Evolutionary conservation across 2,888 invertebrate species (phyloP).

Genomic region (Eupithecia exiguata): DNA sequence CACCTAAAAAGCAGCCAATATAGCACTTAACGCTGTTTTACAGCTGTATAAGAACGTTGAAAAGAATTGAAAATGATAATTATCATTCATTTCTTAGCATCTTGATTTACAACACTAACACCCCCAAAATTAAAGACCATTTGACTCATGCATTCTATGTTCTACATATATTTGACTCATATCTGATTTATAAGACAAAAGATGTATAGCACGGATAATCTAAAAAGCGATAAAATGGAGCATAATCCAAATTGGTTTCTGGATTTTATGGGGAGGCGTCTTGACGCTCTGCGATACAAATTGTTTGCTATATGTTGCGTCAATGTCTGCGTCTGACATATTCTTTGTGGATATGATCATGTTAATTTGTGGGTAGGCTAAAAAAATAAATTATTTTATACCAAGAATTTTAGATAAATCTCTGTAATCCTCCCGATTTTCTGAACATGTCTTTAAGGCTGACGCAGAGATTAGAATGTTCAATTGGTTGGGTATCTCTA

Average conservation of each 20-base stretch:
- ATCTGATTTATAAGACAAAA: conserved; percentile 24
- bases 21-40: no score
- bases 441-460: background rate
- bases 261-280: conserved; percentile 29
- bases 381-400: background rate
- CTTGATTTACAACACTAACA: background rate
- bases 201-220: conserved; percentile 21
- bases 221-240: conserved; percentile 29
- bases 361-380: background rate
- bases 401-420: background rate
- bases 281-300: conserved; percentile 20
- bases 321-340: conserved; percentile 1
- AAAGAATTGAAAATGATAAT: no score
- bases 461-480: background rate
- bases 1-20: no score
- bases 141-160: background rate
- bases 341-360: conserved; percentile 8
- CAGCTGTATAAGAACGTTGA: no score
- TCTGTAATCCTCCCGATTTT: background rate
- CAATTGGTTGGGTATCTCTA: background rate
- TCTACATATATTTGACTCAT: background rate
- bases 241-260: conserved; percentile 33
- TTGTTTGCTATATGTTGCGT: conserved; percentile 19
- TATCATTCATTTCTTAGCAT: no score
- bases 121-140: background rate